A percentile compares a stretch with the other conserved stretches of the same genome.
These are phyloP conservation scores for Drosophila crucigera DNA, from an alignment of 2,888 invertebrate species.

Conservation along the genomic window DNA sequence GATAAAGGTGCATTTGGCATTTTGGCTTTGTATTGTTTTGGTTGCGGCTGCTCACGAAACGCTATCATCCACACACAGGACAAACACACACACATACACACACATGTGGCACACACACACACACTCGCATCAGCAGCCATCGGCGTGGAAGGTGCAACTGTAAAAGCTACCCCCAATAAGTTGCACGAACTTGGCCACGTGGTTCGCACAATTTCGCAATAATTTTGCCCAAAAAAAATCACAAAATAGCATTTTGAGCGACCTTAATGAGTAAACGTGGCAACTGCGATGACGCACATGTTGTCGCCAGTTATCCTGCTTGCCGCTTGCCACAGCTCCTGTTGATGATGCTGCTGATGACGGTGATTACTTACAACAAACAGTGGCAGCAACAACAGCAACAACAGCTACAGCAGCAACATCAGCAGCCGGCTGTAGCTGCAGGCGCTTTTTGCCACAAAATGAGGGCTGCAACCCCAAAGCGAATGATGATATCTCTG, in stretches of 20 bases:
- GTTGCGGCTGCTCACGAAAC: slow-evolving; percentile 50
- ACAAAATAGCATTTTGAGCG: slow-evolving; percentile 47
- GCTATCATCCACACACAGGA: slow-evolving; percentile 47
- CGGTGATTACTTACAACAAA: slow-evolving; percentile 74
- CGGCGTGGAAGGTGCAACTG: slow-evolving; percentile 57
- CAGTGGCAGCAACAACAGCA: slow-evolving; percentile 55
- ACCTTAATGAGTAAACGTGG: slow-evolving; percentile 79
- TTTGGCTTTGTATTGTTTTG: slow-evolving; percentile 59
- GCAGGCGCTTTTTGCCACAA: slow-evolving; percentile 67
- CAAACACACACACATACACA: slow-evolving; percentile 25
- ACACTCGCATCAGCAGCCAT: slow-evolving; percentile 11
- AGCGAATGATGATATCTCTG: slow-evolving; percentile 62
- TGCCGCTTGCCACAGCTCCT: slow-evolving; percentile 29
- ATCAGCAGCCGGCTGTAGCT: slow-evolving; percentile 63
- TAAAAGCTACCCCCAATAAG: slow-evolving; percentile 71
- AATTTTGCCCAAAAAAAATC: slow-evolving; percentile 57
- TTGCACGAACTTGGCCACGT: slow-evolving; percentile 38
- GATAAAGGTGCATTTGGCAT: slow-evolving; percentile 71
- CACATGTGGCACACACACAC: slow-evolving; percentile 18
- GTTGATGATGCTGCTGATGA: slow-evolving; percentile 72
- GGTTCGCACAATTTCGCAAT: slow-evolving; percentile 69
- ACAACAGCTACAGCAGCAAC: slow-evolving; percentile 29
- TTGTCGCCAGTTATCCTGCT: slow-evolving; percentile 77
- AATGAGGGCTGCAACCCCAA: slow-evolving; percentile 80
- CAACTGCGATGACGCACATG: slow-evolving; percentile 72